Percentiles rank a stretch among this genome's conserved stretches.
These are phyloP conservation scores for Charaxes varanes DNA, from an alignment of 1,140 invertebrate species.

Conservation along the genomic window DNA sequence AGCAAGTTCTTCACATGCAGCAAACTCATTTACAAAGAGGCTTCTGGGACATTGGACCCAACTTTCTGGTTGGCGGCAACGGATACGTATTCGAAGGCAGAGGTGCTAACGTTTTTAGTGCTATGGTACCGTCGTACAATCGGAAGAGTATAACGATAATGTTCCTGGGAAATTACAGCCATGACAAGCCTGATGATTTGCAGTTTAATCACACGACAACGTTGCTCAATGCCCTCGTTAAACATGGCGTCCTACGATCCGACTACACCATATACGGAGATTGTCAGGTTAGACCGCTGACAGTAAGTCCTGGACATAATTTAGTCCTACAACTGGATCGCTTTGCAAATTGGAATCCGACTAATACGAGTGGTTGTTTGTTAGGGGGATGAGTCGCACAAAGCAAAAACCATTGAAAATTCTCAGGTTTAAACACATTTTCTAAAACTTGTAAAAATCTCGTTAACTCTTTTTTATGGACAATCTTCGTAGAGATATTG, in stretches of 20 bases:
- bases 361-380: constrained; percentile 28
- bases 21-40: constrained; percentile 33
- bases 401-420: too few species aligned
- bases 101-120: constrained; percentile 46
- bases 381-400: constrained; percentile 3
- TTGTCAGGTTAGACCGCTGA: constrained; percentile 38
- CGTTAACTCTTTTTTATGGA: too few species aligned
- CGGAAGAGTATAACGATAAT: constrained; percentile 43
- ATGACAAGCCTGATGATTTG: constrained; percentile 15
- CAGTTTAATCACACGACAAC: constrained; percentile 45
- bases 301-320: constrained; percentile 37
- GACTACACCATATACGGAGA: constrained; percentile 41
- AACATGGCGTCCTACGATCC: constrained; percentile 23
- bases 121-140: constrained; percentile 42
- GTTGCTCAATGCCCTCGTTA: constrained; percentile 34
- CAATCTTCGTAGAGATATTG: too few species aligned
- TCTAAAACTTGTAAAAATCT: too few species aligned
- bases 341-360: constrained; percentile 38
- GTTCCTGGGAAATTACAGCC: constrained; percentile 52
- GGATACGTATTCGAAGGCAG: constrained; percentile 56
- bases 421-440: too few species aligned
- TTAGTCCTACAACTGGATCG: constrained; percentile 30
- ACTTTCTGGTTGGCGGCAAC: constrained; percentile 47
- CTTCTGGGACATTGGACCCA: constrained; percentile 48
- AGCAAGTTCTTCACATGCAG: constrained; percentile 41